Evolutionary conservation across 2,797 vertebrate genomes (phyloP), one percentile per base, ranked within the genome.

Genomic region (Dermochelys coriacea): DNA sequence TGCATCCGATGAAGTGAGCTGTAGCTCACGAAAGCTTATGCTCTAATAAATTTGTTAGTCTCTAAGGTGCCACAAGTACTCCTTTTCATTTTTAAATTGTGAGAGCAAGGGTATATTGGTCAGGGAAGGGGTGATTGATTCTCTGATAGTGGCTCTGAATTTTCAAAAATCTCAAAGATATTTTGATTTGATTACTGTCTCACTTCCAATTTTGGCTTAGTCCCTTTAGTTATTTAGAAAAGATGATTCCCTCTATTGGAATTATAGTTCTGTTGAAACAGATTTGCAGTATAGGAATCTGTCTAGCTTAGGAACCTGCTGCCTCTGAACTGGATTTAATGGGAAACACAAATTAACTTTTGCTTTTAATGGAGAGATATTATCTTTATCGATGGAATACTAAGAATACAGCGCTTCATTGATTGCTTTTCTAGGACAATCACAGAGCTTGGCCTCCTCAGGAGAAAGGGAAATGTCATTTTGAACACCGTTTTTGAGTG

Each of bases 81-180:
- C n/a, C n/a, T 96, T 93, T 84, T 93, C 41, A 7, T 96, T 93
- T 84, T 93, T 88, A 92, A 96, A 84, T 25, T 79, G 78, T 90
- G 82, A 84, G 88, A 94, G 74, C 45, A 74, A 41, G 51, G 92
- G 27, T 21, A 2, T 82, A 27, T 88, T 91, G 78, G 61, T 59
- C 95, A 95, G 51, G 78, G 80, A 93, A 82, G 15, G 1, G 0
- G 19, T 71, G 21, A 71, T 71, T 59, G 86, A 86, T 85, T 93
- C 92, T 95, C 82, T 75, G 59, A 80, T 84, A 55, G n/a, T 68
- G 78, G 89, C 86, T 93, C 45, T 95, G 89, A 84, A 88, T 93
- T 95, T 92, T 87, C 52, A 45, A 75, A 94, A 50, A 5, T 87
- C 75, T 92, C 19, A n/a, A 47, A 92, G 78, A 79, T 3, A 31